phyloP scores from a whole-genome alignment of 2,113 vertebrate species.

The Gobio gobio region DNA sequence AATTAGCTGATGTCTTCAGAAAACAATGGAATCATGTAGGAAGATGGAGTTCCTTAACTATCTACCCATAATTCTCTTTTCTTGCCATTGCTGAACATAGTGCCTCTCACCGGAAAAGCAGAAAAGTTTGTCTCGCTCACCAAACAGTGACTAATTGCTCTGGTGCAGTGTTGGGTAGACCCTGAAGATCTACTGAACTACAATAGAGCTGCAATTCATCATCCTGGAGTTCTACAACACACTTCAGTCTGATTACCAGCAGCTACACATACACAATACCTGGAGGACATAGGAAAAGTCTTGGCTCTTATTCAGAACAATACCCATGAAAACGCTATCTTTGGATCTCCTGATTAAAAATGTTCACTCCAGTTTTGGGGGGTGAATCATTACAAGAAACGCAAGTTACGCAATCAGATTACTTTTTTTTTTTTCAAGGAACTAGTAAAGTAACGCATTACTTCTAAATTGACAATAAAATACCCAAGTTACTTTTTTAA shows the following conservation, averaged over 20 bases:
- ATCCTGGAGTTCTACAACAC: conserved; percentile 35
- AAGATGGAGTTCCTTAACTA: background rate
- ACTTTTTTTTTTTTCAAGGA: too few species aligned
- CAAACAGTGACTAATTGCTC: conserved; percentile 49
- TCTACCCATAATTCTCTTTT: conserved; percentile 26
- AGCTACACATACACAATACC: background rate
- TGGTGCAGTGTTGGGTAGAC: conserved; percentile 37
- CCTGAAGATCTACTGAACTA: conserved; percentile 34
- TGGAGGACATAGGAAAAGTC: background rate
- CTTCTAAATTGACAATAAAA: too few species aligned
- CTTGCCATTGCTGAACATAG: conserved; percentile 5
- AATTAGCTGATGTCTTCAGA: background rate
- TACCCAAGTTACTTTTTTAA: too few species aligned
- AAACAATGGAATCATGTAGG: background rate
- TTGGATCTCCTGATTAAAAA: conserved; percentile 4
- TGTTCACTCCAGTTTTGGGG: background rate
- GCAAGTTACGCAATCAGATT: too few species aligned
- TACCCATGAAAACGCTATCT: background rate
- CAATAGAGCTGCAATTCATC: conserved; percentile 49
- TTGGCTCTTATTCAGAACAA: background rate
- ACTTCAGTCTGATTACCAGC: conserved; percentile 34
- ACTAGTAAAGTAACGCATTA: too few species aligned
- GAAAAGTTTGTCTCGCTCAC: conserved; percentile 30
- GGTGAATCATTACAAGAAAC: too few species aligned
- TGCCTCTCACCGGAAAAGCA: background rate